phyloP scores from a whole-genome alignment of 2,797 vertebrate species.

The Scarus forsteni region DNA sequence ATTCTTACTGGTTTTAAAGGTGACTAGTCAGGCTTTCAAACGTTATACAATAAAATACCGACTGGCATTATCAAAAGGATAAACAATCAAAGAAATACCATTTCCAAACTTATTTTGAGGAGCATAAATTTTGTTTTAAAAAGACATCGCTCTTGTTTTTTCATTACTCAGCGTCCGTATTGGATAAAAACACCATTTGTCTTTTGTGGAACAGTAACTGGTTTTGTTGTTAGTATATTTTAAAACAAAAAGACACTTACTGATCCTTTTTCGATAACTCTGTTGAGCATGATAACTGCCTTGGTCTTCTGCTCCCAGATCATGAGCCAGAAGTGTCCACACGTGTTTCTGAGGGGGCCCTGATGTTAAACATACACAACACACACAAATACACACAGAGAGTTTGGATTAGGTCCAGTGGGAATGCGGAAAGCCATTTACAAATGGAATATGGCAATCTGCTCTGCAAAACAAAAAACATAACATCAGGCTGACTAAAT shows the following conservation, averaged over 20 bases:
- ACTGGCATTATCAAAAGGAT: no score
- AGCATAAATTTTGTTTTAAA: no score
- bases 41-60: no score
- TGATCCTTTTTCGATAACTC: constrained; percentile 98
- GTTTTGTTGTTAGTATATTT: not conserved
- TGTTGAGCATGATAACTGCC: constrained; percentile 98
- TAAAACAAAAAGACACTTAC: constrained; percentile 80
- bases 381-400: not conserved
- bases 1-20: no score
- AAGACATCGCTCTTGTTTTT: no score
- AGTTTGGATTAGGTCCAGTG: not conserved
- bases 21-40: no score
- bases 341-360: constrained; percentile 97
- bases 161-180: no score
- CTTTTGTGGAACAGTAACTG: no score
- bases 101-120: no score
- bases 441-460: constrained; percentile 13
- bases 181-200: no score
- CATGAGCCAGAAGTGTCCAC: constrained; percentile 99
- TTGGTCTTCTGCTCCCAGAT: constrained; percentile 98
- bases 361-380: constrained; percentile 67
- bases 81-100: no score
- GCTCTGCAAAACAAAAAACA: not conserved
- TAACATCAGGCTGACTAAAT: not conserved
- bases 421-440: constrained; percentile 16